These are phyloP conservation scores for Agrilus cyanescens DNA, from an alignment of 2,888 invertebrate genomes.

Conservation along the genomic window DNA sequence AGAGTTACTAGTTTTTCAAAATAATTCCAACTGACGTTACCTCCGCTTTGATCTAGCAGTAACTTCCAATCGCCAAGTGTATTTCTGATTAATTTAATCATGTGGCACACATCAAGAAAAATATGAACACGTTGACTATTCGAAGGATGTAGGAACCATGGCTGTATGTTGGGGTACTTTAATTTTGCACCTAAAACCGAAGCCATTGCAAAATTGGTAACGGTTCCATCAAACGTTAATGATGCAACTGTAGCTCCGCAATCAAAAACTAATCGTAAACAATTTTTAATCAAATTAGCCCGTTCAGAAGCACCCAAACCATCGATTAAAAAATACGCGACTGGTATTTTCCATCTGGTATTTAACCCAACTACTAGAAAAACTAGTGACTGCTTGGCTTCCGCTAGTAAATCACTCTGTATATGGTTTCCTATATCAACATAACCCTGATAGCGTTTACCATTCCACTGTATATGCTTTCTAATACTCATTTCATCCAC, in stretches of 20 bases:
- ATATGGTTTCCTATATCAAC: conserved; percentile 18
- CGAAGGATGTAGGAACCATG: not conserved
- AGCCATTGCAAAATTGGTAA: conserved; percentile 1
- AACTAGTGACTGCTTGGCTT: conserved; percentile 17
- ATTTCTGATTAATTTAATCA: conserved; percentile 19
- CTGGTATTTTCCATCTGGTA: conserved; percentile 17
- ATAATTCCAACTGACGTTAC: conserved; percentile 15
- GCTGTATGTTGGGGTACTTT: not conserved
- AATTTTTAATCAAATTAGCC: conserved; percentile 12
- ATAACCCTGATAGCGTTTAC: no score
- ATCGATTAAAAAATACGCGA: conserved; percentile 18
- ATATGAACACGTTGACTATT: conserved; percentile 14
- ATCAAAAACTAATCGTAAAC: conserved; percentile 14
- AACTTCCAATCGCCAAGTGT: conserved; percentile 10
- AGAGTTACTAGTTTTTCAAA: conserved; percentile 15
- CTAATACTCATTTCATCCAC: no score
- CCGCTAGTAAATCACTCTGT: conserved; percentile 14
- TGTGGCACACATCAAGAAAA: conserved; percentile 17
- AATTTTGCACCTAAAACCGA: not conserved
- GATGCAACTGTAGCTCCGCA: conserved; percentile 13
- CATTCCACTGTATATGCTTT: no score
- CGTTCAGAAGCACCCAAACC: conserved; percentile 6
- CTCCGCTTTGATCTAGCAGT: conserved; percentile 8
- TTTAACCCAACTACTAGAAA: conserved; percentile 18
- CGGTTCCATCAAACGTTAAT: conserved; percentile 19